Evolutionary conservation across 2,797 vertebrate genomes (phyloP).

Genomic region (Gymnocypris eckloni): DNA sequence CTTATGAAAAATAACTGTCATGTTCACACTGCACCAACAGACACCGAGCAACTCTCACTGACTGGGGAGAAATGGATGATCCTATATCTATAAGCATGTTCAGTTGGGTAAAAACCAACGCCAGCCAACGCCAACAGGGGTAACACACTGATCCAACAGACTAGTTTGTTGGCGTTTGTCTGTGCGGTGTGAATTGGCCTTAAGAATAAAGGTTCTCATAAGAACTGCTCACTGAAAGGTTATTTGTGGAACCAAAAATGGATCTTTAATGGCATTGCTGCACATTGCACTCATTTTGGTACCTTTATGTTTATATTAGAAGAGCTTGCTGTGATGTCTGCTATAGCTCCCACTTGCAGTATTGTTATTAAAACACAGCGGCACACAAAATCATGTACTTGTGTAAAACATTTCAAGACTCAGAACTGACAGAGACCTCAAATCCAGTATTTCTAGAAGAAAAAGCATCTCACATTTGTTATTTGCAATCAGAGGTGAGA

Average conservation of each 20-base stretch:
- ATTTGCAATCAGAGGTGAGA: conserved; percentile 36
- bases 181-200: too few species aligned
- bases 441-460: not conserved
- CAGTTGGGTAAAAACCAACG: too few species aligned
- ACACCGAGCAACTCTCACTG: too few species aligned
- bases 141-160: too few species aligned
- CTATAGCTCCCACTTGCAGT: not conserved
- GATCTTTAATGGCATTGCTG: not conserved
- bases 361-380: not conserved
- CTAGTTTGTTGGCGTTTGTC: too few species aligned
- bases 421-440: conserved; percentile 7
- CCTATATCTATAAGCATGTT: too few species aligned
- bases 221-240: not conserved
- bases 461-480: not conserved
- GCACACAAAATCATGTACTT: not conserved
- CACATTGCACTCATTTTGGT: not conserved
- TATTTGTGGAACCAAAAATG: not conserved
- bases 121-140: too few species aligned
- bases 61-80: too few species aligned
- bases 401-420: not conserved
- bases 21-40: too few species aligned
- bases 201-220: not conserved
- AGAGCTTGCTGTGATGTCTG: not conserved
- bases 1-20: too few species aligned
- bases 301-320: not conserved